Evolutionary conservation across 2,888 invertebrate genomes (phyloP).

Genomic region (Yponomeuta sedellus): DNA sequence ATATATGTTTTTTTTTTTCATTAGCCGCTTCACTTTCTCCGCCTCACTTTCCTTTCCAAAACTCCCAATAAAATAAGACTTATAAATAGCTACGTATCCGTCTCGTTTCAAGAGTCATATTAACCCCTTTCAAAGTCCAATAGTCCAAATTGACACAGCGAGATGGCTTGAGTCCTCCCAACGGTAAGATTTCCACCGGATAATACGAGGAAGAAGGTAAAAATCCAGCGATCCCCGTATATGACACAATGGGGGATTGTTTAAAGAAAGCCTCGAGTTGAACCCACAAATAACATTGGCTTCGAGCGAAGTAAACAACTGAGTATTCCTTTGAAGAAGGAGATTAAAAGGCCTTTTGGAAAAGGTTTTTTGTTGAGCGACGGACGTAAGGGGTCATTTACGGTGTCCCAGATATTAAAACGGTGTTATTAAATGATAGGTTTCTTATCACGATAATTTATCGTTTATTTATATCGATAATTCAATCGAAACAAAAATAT

Average conservation of each 20-base stretch:
- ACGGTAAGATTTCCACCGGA: background rate
- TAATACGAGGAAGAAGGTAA: background rate
- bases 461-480: no score
- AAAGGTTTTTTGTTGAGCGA: no score
- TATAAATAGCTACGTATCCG: no score
- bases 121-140: slow-evolving; percentile 3
- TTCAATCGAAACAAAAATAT: no score
- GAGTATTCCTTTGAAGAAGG: background rate
- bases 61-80: no score
- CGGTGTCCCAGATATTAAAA: no score
- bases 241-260: background rate
- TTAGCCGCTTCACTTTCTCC: no score
- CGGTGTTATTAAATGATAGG: no score
- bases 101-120: background rate
- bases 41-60: no score
- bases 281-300: background rate
- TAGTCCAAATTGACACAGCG: slow-evolving; percentile 1
- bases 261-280: background rate
- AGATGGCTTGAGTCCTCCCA: background rate
- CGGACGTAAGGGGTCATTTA: no score
- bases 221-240: background rate
- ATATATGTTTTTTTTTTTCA: no score
- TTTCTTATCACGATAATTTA: no score
- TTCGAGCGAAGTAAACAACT: background rate
- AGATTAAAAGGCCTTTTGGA: background rate